Evolutionary conservation across 2,113 vertebrate species (phyloP).

Genomic region (Trematocara variabile): DNA sequence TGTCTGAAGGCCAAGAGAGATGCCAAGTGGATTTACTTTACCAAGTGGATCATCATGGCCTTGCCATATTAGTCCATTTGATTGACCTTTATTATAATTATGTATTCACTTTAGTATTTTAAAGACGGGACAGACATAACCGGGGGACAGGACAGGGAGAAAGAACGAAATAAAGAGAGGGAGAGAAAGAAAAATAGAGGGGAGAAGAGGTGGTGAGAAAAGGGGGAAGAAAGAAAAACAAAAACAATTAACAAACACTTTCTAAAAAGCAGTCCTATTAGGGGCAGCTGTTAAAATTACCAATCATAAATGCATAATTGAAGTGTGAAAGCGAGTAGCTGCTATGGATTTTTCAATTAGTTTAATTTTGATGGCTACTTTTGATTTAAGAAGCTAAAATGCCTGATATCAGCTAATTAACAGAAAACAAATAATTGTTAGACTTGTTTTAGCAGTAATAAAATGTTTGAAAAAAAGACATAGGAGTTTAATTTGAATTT

Average conservation of each 20-base stretch:
- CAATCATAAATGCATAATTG: neutral
- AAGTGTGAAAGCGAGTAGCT: neutral
- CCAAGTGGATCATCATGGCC: no score
- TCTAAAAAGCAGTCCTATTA: neutral
- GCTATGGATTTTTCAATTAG: neutral
- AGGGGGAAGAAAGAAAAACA: no score
- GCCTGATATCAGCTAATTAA: neutral
- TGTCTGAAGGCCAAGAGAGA: no score
- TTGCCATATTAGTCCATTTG: no score
- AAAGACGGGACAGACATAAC: no score
- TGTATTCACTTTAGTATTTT: no score
- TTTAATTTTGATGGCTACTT: neutral
- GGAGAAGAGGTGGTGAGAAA: no score
- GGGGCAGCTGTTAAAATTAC: neutral
- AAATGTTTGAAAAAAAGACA: neutral
- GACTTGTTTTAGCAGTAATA: neutral
- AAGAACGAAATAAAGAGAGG: no score
- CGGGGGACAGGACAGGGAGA: no score
- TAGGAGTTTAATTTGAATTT: neutral
- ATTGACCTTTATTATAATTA: no score
- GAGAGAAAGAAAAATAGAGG: no score
- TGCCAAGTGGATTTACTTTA: no score
- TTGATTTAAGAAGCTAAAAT: neutral
- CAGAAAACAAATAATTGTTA: neutral
- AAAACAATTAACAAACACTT: neutral